Evolutionary conservation across 2,888 invertebrate genomes (phyloP), one percentile per base, ranked within the genome.

Genomic region (Megaustenia siamemsis): DNA sequence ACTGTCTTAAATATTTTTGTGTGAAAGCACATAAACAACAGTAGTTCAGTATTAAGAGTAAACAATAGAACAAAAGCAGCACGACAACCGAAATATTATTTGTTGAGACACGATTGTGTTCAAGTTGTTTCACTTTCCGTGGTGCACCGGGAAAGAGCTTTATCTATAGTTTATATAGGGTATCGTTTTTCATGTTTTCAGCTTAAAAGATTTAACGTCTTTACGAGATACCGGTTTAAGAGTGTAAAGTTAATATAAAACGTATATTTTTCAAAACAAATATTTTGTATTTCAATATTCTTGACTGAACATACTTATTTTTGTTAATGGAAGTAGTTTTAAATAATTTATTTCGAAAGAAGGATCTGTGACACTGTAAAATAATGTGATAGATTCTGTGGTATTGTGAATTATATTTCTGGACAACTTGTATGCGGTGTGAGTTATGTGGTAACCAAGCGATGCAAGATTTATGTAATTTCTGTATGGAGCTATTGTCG

Each of bases 401-500:
- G 4, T 35, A 24, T 28, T 63, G n/a, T 24, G n/a, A 28, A 63
- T 68, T 4, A 73, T 45, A 24, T 28, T 10, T 3, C 28, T n/a
- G 28, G 5, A 28, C 28, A 6, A 49, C 49, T 18, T 5, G 4
- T 35, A 18, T 49, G 73, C 32, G 15, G 45, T 49, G 28, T 12
- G 8, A 73, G 28, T 45, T 28, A 32, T 18, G 28, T 63, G 60
- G 63, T 66, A 43, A 78, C 24, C 28, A 43, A 66, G 28, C 45
- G 21, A 78, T 78, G 78, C 15, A 43, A 66, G 28, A 77, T 60
- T 56, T 40, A 12, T 63, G 28, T 78, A 45, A 28, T 78, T 63
- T 78, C 63, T 78, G 63, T 43, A 78, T 78, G 78, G 78, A 78
- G 63, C 40, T 63, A 43, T 63, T 40, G 40, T 60, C 28, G 56